Base-by-base conservation (phyloP, 2,113 vertebrate genomes). In the Ciconia stormi region DNA sequence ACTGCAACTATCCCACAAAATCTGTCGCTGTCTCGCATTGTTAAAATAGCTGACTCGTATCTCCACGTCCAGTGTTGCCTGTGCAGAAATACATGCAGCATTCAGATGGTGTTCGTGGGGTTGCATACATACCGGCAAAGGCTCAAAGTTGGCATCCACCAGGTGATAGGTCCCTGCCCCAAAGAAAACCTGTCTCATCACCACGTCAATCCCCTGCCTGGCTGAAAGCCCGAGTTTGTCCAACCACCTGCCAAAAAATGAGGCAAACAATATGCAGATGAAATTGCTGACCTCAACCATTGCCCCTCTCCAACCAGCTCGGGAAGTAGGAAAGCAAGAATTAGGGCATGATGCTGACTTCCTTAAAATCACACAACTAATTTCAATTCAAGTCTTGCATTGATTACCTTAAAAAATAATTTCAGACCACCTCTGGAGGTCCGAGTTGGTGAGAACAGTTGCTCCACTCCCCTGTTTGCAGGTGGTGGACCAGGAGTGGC, bases 201-300 rank as follows among this genome's bases (percentile, higher is more conserved):
- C 98, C 34, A 99, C 98, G 1, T 99, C 98, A 95, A 99, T 98
- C 25, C 99, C 99, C 47, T 98, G 92, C 67, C 70, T 98, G 80
- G 99, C 99, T 0, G 98, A 98, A 19, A 99, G 97, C 30, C 99
- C 99, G 2, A 99, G 95, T 91, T 99, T 99, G 95, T 99, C 99
- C 97, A 99, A 67, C 99, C 99, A 99, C 99, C 99, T 99, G 97
- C 25, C 94, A 87, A 96, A 82, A 89, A 81, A 87, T 5, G n/a
- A 56, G 29, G 38, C 17, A 77, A 87, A 89, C 4, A 11, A 46
- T 10, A 42, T 0, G 1, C 9, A 44, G 59, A 46, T 89, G 44
- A 66, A 81, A 58, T 25, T 34, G 36, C 61, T 61, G 20, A 69
- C 16, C 53, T 58, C 40, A 55, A 5, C 10, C 6, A 0, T 7